Conservation (phyloP, 2,113 vertebrate species). For the Myotis davidii region DNA sequence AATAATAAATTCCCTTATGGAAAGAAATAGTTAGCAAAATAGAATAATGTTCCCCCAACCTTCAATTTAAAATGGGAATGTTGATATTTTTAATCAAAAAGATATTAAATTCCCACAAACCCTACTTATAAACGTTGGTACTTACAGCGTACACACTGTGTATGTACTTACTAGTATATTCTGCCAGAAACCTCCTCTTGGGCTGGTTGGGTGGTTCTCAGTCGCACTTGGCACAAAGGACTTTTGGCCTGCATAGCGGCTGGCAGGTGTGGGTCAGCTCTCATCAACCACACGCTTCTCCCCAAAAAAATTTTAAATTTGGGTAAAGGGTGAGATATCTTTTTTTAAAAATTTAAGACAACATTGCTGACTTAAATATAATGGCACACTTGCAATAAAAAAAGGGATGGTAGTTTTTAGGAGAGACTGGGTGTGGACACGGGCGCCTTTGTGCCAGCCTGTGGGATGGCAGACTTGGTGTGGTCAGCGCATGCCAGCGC, state of each 20-base stretch:
- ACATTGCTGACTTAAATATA: neutral
- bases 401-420: neutral
- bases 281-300: neutral
- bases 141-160: neutral
- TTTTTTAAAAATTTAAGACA: neutral
- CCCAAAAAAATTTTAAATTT: slow-evolving; percentile 50
- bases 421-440: neutral
- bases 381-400: neutral
- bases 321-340: neutral
- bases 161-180: neutral
- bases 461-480: neutral
- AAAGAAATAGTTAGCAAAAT: slow-evolving; percentile 55
- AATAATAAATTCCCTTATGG: slow-evolving; percentile 9
- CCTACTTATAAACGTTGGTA: neutral
- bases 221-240: neutral
- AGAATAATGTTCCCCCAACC: slow-evolving; percentile 21
- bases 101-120: slow-evolving; percentile 31
- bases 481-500: neutral
- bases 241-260: neutral
- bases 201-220: neutral
- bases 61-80: slow-evolving; percentile 63
- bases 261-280: slow-evolving; percentile 10
- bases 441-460: neutral
- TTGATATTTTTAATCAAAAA: slow-evolving; percentile 62
- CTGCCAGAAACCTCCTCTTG: neutral